Base-by-base conservation (phyloP, 2,113 vertebrate species). In the Sceloporus undulatus region DNA sequence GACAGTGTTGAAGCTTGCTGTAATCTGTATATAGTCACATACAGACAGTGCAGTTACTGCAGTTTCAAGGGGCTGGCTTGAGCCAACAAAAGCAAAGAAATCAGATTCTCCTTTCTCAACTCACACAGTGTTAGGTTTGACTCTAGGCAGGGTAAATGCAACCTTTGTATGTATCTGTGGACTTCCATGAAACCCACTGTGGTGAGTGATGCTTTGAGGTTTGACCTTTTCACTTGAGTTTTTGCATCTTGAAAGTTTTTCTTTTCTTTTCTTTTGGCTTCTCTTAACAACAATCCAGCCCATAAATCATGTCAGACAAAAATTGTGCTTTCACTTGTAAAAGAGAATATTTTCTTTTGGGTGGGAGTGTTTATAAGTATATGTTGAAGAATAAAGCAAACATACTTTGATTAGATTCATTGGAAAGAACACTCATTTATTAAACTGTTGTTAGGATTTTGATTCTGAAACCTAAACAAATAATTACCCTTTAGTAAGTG, bases 81-180 rank as follows among this genome's bases (percentile, higher is more conserved):
- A 82, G 89, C 82, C 89, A 87, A 91, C 65, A 54, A 84, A 91
- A 92, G 80, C 76, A 84, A 0, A 80, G 91, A 23, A 75, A 85
- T 82, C 34, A 91, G 78, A 2, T 83, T 56, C 87, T 88, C 89
- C 93, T 82, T 78, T 48, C 92, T 82, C 82, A 85, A 11, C 86
- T 90, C 76, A 7, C 76, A 7, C 48, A 5, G 62, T 89, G 52
- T 23, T 65, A 91, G 85, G 84, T 42, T 84, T 6, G 81, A 78
- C 87, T 84, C 29, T 62, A 8, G 85, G 89, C 27, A 73, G 78
- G 1, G 81, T 7, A 11, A 19, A 19, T 80, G 68, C 59, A 73
- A 76, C 0, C 40, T 82, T 84, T 40, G 10, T 56, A 34, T 38
- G 48, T 10, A 82, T 73, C 56, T 86, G 5, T 85, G 3, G 42